Evolutionary conservation across 2,888 invertebrate species (phyloP), one percentile per base, ranked within the genome.

Genomic region (Yponomeuta plumbellus): DNA sequence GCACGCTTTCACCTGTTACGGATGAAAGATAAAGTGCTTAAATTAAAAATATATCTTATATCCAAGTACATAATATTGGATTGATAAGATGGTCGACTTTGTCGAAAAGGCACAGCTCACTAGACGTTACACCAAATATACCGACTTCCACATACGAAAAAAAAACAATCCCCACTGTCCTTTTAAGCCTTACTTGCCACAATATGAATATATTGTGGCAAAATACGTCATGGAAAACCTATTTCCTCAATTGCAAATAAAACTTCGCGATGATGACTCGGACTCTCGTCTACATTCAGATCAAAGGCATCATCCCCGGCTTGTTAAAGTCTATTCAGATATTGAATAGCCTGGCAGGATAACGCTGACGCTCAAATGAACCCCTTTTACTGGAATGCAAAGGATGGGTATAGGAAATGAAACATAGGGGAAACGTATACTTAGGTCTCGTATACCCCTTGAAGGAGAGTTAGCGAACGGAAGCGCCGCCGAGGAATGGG

Each of bases 321-420:
- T 73, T 76, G 76, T 75, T 76, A 75, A 71, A 73, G 74, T 71
- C 73, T 73, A 79, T 77, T 77, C 76, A 78, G 70, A 34, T 8
- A 34, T 8, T 70, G 67, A 65, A 65, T 21, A 40, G 58, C 17
- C 70, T 71, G 66, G 68, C 71, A 52, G 44, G 44, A 52, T 17
- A 17, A 3, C 44, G 44, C 17, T 17, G 44, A 17, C 44, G 13
- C 44, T 17, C 44, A 52, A 52, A 52, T 17, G 44, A 52, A 52
- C 44, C 44, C 44, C 44, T 17, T 52, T 52, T 52, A 17, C 17
- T 52, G 44, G 44, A 52, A 52, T 52, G 44, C 44, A 52, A 52
- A 52, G 44, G 44, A 52, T 52, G 44, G 17, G 44, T 17, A 52
- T 52, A 17, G 44, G 44, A 52, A 52, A 52, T 52, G 44, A 52